Percentiles rank a stretch among this genome's conserved stretches.
Conservation (phyloP, 1,140 invertebrate genomes). For the Drosophila pectinifera region DNA sequence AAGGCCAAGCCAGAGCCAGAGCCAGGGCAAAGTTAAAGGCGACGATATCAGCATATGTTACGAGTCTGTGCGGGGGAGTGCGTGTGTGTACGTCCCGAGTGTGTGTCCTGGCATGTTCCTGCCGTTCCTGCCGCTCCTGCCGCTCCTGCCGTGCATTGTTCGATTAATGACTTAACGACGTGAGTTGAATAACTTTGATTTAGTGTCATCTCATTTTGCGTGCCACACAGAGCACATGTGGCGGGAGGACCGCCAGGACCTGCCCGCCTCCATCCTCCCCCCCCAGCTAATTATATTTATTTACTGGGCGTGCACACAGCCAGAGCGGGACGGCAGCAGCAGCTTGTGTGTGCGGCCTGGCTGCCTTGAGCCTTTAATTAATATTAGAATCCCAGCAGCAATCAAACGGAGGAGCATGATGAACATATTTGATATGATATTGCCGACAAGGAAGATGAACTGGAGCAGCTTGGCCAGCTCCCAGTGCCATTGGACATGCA, state of each 20-base stretch:
- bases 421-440: slow-evolving; percentile 58
- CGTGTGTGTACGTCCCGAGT: slow-evolving; percentile 3
- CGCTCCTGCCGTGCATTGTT: slow-evolving; percentile 77
- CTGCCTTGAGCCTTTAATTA: slow-evolving; percentile 71
- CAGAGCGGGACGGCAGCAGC: slow-evolving; percentile 1
- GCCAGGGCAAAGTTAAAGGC: slow-evolving; percentile 26
- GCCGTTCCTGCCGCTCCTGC: slow-evolving; percentile 64
- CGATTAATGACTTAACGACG: slow-evolving; percentile 84
- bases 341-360: slow-evolving; percentile 7
- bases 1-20: slow-evolving; percentile 29
- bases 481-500: neutral
- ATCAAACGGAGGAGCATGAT: slow-evolving; percentile 55
- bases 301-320: slow-evolving; percentile 61
- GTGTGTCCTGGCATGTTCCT: slow-evolving; percentile 10
- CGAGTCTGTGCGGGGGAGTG: slow-evolving; percentile 24
- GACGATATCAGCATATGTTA: slow-evolving; percentile 79
- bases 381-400: slow-evolving; percentile 58
- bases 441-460: slow-evolving; percentile 7
- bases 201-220: slow-evolving; percentile 79
- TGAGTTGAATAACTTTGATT: slow-evolving; percentile 83
- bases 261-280: neutral
- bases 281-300: slow-evolving; percentile 78
- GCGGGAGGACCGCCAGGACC: slow-evolving; percentile 8
- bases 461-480: neutral
- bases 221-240: slow-evolving; percentile 42